These are phyloP conservation scores for Hemicrepidius hirtus DNA, from an alignment of 2,888 invertebrate genomes.

Conservation along the genomic window DNA sequence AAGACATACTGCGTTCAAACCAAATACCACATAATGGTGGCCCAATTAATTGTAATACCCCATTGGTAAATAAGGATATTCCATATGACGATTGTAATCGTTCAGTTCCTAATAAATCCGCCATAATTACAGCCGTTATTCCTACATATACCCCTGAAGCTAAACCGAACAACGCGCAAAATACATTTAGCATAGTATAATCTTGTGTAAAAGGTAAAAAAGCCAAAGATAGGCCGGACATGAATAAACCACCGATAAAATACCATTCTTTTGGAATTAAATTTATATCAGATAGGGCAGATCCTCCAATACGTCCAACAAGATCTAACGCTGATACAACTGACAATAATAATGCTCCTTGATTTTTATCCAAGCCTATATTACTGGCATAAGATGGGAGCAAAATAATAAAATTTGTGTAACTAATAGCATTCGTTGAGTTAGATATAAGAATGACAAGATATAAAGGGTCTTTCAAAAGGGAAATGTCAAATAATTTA, in stretches of 20 bases:
- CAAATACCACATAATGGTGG: constrained; percentile 89
- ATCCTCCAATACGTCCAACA: constrained; percentile 89
- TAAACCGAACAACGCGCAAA: constrained; percentile 86
- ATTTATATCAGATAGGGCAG: constrained; percentile 86
- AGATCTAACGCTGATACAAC: constrained; percentile 88
- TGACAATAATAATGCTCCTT: constrained; percentile 84
- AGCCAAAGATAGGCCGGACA: constrained; percentile 85
- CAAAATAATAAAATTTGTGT: constrained; percentile 89
- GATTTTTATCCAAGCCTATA: constrained; percentile 81
- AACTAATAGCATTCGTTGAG: constrained; percentile 90
- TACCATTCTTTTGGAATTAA: constrained; percentile 87
- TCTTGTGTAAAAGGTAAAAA: constrained; percentile 81
- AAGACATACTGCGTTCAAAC: constrained; percentile 78
- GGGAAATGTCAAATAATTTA: constrained; percentile 84
- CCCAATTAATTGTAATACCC: constrained; percentile 86
- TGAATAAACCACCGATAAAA: constrained; percentile 84
- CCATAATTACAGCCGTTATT: constrained; percentile 91
- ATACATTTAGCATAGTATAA: constrained; percentile 79
- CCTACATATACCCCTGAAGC: constrained; percentile 91
- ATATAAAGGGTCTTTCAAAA: constrained; percentile 87
- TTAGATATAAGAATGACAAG: constrained; percentile 89
- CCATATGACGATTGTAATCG: constrained; percentile 91
- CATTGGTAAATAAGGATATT: constrained; percentile 89
- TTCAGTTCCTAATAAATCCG: constrained; percentile 89
- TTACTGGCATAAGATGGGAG: constrained; percentile 85